phyloP scores from a whole-genome alignment of 2,797 vertebrate genomes.

The Pangasius djambal region DNA sequence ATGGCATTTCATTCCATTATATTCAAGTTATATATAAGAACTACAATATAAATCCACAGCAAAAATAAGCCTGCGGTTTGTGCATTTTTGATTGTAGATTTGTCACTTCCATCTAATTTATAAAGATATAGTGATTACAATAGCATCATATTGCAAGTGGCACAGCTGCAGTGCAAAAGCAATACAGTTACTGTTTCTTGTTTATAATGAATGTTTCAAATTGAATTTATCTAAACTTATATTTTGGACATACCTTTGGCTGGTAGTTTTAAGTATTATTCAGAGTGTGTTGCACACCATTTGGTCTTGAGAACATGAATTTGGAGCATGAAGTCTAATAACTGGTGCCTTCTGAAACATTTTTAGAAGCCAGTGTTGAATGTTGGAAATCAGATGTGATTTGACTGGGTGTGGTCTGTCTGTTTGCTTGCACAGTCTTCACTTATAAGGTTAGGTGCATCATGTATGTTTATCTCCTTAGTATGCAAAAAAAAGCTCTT shows the following conservation, averaged over 20 bases:
- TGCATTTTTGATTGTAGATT: neutral
- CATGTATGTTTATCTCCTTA: neutral
- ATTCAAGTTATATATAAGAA: neutral
- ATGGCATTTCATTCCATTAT: neutral
- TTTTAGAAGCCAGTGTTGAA: neutral
- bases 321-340: neutral
- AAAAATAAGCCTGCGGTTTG: neutral
- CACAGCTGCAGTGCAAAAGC: neutral
- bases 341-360: neutral
- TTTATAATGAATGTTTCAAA: neutral
- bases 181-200: neutral
- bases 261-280: neutral
- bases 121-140: neutral
- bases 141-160: neutral
- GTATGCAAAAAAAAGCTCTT: neutral
- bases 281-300: neutral
- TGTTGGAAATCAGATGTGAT: neutral
- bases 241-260: neutral
- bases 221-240: neutral
- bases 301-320: neutral
- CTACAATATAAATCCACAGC: neutral
- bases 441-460: neutral
- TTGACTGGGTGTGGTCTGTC: neutral
- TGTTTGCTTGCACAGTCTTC: neutral
- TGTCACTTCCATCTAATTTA: neutral